Base-by-base conservation (phyloP, 2,888 invertebrate species). In the Bimastos eiseni region DNA sequence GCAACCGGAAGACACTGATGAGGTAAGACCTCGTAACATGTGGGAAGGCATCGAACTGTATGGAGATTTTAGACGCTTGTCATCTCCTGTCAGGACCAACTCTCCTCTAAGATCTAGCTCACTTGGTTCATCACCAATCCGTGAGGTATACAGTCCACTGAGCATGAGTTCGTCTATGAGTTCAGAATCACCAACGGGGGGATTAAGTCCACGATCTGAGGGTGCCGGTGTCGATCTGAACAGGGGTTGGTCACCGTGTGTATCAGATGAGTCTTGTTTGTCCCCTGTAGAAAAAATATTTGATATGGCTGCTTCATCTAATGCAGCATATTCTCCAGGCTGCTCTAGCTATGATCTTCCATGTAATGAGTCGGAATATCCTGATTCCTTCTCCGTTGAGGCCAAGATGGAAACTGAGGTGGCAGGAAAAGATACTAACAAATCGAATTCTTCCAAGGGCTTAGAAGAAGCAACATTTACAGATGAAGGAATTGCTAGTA, bases 21-120 rank as follows among this genome's bases (percentile, higher is more conserved):
- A 86, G 34, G 21, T 36, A 1, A 86, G 15, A 21, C 86, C 86
- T 36, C 86, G 86, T 36, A 86, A 86, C 86, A 86, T 86, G 86
- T 86, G 86, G 86, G 86, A 86, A 86, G 86, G 86, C 15, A 86
- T 86, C 24, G 86, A 86, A 36, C 86, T 86, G 33, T 86, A 86
- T 86, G 86, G 86, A 86, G 37, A 19, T 86, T 86, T 24, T 24
- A 86, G 86, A 36, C 13, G 19, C 86, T 4, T 84, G 84, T 36
- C 83, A 30, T 83, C 84, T 15, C 84, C 84, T 86, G 21, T 34
- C n/a, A 37, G 36, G 34, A 36, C 6, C 49, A 86, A 24, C 37
- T 86, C 37, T 86, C 86, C 36, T 24, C 17, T 37, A 36, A 36
- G 86, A 8, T 86, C 86, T 15, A 86, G 36, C 86, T 34, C 86